A percentile compares a stretch with the other conserved stretches of the same genome.
Conservation (phyloP, 2,113 vertebrate species). For the Urocitellus parryii region DNA sequence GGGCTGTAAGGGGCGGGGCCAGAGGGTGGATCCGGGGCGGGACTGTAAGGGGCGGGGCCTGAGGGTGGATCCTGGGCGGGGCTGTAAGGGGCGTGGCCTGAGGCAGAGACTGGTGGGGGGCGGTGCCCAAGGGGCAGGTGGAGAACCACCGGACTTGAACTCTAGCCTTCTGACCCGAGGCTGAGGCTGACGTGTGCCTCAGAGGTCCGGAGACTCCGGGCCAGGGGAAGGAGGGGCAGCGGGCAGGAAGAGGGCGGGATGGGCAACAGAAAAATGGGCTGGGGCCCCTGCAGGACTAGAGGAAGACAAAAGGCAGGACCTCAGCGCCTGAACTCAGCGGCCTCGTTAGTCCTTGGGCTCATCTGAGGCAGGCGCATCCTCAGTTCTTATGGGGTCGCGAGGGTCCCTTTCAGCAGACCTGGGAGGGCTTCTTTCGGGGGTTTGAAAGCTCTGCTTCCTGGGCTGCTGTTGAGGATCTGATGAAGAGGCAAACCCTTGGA, state of each 20-base stretch:
- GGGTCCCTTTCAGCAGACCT: background rate
- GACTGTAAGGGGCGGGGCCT: no score
- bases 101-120: no score
- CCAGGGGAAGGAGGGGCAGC: rapidly evolving
- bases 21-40: no score
- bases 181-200: no score
- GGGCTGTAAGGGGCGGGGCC: no score
- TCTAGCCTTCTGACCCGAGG: no score
- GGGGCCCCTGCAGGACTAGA: background rate
- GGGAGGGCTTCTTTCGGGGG: background rate
- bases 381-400: background rate
- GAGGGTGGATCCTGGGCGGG: no score
- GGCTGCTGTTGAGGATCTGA: background rate
- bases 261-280: background rate
- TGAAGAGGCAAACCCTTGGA: background rate
- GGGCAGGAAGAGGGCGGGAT: background rate
- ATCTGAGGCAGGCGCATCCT: background rate
- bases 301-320: background rate
- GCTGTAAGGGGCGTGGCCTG: background rate
- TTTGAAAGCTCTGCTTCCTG: background rate
- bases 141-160: background rate
- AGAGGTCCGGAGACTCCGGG: background rate
- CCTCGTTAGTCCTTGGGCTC: background rate
- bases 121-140: background rate
- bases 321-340: background rate